Evolutionary conservation across 2,797 vertebrate species (phyloP), one percentile per base, ranked within the genome.

Genomic region (Enteromius unitaeniatus): DNA sequence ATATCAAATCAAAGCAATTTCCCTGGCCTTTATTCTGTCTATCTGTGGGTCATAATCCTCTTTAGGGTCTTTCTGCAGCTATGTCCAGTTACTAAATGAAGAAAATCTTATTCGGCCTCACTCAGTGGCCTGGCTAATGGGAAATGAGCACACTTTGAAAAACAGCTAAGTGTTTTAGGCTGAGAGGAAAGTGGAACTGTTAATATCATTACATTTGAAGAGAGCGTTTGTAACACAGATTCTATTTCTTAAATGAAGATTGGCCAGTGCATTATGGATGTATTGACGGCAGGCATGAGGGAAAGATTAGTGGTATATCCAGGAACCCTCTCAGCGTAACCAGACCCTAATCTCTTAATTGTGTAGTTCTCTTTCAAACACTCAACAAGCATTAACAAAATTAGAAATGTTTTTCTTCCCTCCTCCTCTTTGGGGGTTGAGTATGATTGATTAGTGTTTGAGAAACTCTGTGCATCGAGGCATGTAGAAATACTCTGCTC

Each of bases 31-130:
- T 84, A 58, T 79, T 80, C 77, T 67, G 77, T 87, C 85, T 88
- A 81, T 89, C 79, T 84, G 34, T 84, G 45, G 62, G 65, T 85
- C 75, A 75, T 87, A 89, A 88, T 87, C 84, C 87, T 90, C 82
- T 75, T 81, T 75, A 64, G 84, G 79, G 79, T 65, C 79, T 82
- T 74, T 58, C 64, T 55, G n/a, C 51, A 83, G 70, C 68, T 78
- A 34, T 81, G 85, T 80, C 78, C 78, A 78, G 26, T 17, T 78
- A 69, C 70, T 62, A 65, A 62, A 86, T 70, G 73, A 85, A 75
- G 84, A 79, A 88, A 87, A 81, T 85, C 79, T 72, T 73, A 81
- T 87, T 87, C 55, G 7, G n/a, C 58, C 51, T 68, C 86, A 89
- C 83, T 89, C 86, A 76, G 70, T 49, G 86, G 74, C 47, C 40